Evolutionary conservation across 2,888 invertebrate genomes (phyloP).

Genomic region (Melieria picta): DNA sequence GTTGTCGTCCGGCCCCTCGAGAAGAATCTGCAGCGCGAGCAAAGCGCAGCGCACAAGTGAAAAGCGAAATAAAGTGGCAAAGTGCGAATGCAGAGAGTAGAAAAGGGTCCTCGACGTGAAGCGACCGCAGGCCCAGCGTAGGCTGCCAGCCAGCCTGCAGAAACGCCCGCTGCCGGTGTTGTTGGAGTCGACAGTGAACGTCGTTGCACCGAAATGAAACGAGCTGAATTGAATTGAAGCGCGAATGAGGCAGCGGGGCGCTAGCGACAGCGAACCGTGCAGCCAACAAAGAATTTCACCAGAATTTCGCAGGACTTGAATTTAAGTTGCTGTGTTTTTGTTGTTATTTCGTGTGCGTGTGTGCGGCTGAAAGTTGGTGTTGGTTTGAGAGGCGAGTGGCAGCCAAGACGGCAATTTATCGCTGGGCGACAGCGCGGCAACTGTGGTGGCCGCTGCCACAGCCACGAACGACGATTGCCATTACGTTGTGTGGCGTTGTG

Average conservation of each 20-base stretch:
- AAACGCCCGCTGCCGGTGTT: no score
- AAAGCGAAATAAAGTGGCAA: no score
- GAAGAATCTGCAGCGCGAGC: constrained; percentile 8
- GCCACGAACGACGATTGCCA: constrained; percentile 16
- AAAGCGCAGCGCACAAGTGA: neutral
- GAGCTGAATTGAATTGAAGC: no score
- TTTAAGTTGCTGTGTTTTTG: neutral
- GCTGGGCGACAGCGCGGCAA: neutral
- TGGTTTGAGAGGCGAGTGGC: neutral
- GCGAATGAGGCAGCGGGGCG: no score
- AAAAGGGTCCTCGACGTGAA: no score
- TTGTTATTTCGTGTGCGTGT: no score
- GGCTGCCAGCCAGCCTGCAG: no score
- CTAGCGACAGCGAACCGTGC: neutral
- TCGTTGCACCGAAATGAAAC: no score
- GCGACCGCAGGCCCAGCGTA: no score
- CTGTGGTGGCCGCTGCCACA: neutral
- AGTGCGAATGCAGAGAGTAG: no score
- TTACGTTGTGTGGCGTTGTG: constrained; percentile 12
- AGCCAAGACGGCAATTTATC: constrained; percentile 5
- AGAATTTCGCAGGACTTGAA: constrained; percentile 49
- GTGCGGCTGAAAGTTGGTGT: no score
- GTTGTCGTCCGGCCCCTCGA: neutral
- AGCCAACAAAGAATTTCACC: constrained; percentile 57
- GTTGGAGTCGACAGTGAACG: no score